These are phyloP conservation scores for Helostoma temminkii DNA, from an alignment of 2,797 vertebrate species.

Conservation along the genomic window DNA sequence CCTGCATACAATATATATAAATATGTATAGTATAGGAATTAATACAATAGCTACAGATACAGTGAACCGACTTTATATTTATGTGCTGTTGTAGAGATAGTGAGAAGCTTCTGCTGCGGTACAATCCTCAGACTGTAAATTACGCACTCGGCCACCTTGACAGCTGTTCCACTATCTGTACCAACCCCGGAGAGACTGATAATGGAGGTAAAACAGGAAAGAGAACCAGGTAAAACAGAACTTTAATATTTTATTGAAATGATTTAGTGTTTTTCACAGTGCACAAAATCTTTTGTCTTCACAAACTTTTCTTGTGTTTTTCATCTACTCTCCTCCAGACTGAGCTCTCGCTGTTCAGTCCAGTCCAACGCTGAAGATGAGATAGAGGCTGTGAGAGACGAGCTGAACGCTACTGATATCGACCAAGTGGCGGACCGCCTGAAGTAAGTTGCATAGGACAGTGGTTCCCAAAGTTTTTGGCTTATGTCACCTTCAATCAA, in stretches of 20 bases:
- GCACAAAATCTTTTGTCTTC: not conserved
- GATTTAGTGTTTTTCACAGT: not conserved
- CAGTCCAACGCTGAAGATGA: constrained; percentile 72
- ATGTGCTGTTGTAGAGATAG: constrained; percentile 76
- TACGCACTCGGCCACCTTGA: constrained; percentile 80
- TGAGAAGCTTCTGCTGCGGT: constrained; percentile 76
- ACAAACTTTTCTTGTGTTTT: not conserved
- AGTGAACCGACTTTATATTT: constrained; percentile 16
- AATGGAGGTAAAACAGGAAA: constrained; percentile 43
- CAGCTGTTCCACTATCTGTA: constrained; percentile 36
- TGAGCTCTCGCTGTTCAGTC: constrained; percentile 67
- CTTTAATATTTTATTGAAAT: not conserved
- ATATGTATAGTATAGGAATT: too few species aligned
- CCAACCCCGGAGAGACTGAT: constrained; percentile 18
- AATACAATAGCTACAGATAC: not conserved
- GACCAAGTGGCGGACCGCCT: constrained; percentile 83
- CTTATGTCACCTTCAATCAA: not conserved
- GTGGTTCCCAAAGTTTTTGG: not conserved
- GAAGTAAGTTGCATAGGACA: constrained; percentile 76
- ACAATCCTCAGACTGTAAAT: constrained; percentile 83
- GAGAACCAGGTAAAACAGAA: not conserved
- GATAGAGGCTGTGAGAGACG: constrained; percentile 80
- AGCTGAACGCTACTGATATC: constrained; percentile 83
- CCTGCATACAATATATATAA: not conserved
- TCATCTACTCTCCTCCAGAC: constrained; percentile 52